These are phyloP conservation scores for Tribolium madens DNA, from an alignment of 1,140 invertebrate genomes.

Conservation along the genomic window DNA sequence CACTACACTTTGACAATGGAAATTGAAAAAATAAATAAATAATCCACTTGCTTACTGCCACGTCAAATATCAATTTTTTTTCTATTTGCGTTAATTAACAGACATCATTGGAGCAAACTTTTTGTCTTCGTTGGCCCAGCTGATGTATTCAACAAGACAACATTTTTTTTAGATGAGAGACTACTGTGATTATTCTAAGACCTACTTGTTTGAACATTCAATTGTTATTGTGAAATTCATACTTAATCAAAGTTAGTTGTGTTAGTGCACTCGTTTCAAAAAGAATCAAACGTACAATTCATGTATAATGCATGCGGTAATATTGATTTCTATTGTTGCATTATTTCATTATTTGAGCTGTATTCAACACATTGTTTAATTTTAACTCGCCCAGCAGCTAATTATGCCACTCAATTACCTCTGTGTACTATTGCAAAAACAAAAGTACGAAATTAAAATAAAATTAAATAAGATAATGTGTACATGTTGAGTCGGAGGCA, in stretches of 20 bases:
- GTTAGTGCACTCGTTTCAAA: not conserved
- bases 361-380: constrained; percentile 4
- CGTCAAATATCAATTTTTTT: constrained; percentile 8
- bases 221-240: not conserved
- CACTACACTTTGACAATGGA: constrained; percentile 9
- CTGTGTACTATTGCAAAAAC: not conserved
- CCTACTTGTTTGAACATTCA: not conserved
- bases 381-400: not conserved
- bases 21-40: constrained; percentile 10
- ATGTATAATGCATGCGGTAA: not conserved
- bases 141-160: constrained; percentile 27
- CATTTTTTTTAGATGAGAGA: not conserved
- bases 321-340: constrained; percentile 21
- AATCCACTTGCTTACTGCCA: not conserved
- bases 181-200: too few relatives aligned
- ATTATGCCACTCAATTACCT: constrained; percentile 4
- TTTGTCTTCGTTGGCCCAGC: constrained; percentile 30
- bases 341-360: not conserved
- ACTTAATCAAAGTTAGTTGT: not conserved
- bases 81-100: constrained; percentile 8
- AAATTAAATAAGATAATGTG: constrained; percentile 2
- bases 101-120: not conserved
- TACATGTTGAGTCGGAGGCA: not conserved
- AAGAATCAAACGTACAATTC: constrained; percentile 7
- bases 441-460: not conserved